These are phyloP conservation scores for Dendroctonus valens DNA, from an alignment of 1,140 invertebrate genomes.

Conservation along the genomic window DNA sequence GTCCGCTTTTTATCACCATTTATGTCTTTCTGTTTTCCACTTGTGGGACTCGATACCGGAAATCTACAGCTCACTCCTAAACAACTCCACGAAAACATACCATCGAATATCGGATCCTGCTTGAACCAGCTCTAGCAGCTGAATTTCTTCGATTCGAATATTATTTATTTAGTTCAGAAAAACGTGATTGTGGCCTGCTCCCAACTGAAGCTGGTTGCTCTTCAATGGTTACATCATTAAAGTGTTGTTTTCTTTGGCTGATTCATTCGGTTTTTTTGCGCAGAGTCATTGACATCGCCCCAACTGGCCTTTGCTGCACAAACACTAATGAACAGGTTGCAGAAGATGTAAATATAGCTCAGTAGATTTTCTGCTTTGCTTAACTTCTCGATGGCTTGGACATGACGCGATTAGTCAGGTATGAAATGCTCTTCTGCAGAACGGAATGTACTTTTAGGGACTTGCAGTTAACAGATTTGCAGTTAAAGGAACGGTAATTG, in stretches of 20 bases:
- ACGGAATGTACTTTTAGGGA: conserved; percentile 22
- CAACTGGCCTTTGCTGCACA: conserved; percentile 29
- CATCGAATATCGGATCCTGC: too few species aligned
- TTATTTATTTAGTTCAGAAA: too few species aligned
- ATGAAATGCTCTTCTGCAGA: conserved; percentile 30
- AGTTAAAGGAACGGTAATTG: too few species aligned
- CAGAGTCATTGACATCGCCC: conserved; percentile 37
- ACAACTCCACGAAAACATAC: too few species aligned
- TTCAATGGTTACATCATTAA: conserved; percentile 22
- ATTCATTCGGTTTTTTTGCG: conserved; percentile 36
- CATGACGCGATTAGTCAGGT: conserved; percentile 30
- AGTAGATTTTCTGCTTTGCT: conserved; percentile 32
- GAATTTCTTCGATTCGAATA: too few species aligned
- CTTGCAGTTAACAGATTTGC: not conserved
- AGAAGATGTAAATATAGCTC: conserved; percentile 34
- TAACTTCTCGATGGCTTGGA: conserved; percentile 20
- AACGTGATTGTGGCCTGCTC: too few species aligned
- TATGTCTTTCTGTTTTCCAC: conserved; percentile 20
- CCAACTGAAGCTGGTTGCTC: too few species aligned
- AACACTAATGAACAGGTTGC: conserved; percentile 30
- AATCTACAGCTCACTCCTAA: too few species aligned
- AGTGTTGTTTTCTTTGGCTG: conserved; percentile 39
- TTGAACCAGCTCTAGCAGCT: too few species aligned
- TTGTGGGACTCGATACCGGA: not conserved
- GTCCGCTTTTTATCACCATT: conserved; percentile 29